Base-by-base conservation (phyloP, 2,888 invertebrate species). In the Ellobium chinense region DNA sequence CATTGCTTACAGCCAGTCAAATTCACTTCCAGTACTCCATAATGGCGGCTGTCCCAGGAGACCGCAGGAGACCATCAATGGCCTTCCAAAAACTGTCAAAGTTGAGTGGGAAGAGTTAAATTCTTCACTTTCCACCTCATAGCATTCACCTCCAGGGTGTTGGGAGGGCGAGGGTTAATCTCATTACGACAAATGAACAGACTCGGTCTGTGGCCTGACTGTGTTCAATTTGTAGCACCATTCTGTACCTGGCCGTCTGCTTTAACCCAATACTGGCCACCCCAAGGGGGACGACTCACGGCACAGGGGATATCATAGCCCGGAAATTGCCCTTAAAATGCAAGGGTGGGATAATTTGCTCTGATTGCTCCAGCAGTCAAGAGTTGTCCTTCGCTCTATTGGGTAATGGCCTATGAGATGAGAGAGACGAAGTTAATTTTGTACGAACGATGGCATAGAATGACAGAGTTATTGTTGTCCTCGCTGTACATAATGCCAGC, bases 171-270 rank as follows among this genome's bases (percentile, higher is more conserved):
- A 68, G 62, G 78, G 69, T 56, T 78, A 78, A 78, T 78, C 58
- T 78, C 63, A 78, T 78, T 77, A 70, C 46, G 9, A 69, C 62
- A 69, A 78, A 78, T 78, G 78, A 78, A 46, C 62, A 78, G 70
- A 77, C n/a, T 36, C 34, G 62, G 60, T 58, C 66, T n/a, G 62
- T 2, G 46, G 31, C 60, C 34, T 54, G 69, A 69, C 60, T 62
- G 70, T 31, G n/a, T 39, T 68, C 66, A 77, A 58, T 68, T 68
- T 68, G 58, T 34, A 29, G 21, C 34, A 39, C 39, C 62, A 62
- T 56, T 69, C n/a, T 37, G 39, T 78, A 78, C 78, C 78, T 78
- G 78, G 24, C 63, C 29, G 58, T 4, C 34, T 36, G 39, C 12
- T 60, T 5, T 78, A 78, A 78, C 37, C 62, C 70, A 78, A 78